Conservation (phyloP, 2,797 vertebrate species). For the Aviceda cuculoides region DNA sequence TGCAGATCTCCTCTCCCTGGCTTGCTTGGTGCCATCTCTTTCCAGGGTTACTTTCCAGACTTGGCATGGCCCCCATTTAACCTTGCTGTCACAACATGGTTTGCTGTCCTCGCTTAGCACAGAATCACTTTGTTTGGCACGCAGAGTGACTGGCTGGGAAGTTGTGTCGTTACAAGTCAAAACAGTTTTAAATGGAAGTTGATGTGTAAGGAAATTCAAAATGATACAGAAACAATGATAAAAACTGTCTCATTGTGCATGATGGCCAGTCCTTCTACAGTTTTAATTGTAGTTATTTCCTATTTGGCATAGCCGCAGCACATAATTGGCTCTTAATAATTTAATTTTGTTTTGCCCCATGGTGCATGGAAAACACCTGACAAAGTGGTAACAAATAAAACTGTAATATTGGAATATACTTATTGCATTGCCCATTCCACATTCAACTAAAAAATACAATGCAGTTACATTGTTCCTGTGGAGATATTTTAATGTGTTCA, state of each 20-base stretch:
- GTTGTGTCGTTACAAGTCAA: not conserved
- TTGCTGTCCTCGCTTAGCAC: not conserved
- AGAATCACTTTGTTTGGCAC: not conserved
- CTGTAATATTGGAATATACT: not conserved
- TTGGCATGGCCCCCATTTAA: slow-evolving; percentile 19
- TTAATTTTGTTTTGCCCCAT: not conserved
- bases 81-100: not conserved
- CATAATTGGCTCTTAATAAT: not conserved
- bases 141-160: not conserved
- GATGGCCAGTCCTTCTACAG: not conserved
- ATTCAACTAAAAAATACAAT: not conserved
- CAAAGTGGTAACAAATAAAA: not conserved
- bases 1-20: not conserved
- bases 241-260: not conserved
- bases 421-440: not conserved
- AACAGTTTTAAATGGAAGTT: not conserved
- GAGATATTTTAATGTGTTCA: not conserved
- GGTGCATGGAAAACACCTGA: not conserved
- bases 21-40: slow-evolving; percentile 29
- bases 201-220: not conserved
- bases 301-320: not conserved
- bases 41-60: slow-evolving; percentile 19
- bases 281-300: not conserved
- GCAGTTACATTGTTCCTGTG: not conserved
- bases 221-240: not conserved